Percentiles rank a stretch among this genome's conserved stretches.
Evolutionary conservation across 2,113 vertebrate species (phyloP).

Genomic region (Sprattus sprattus): DNA sequence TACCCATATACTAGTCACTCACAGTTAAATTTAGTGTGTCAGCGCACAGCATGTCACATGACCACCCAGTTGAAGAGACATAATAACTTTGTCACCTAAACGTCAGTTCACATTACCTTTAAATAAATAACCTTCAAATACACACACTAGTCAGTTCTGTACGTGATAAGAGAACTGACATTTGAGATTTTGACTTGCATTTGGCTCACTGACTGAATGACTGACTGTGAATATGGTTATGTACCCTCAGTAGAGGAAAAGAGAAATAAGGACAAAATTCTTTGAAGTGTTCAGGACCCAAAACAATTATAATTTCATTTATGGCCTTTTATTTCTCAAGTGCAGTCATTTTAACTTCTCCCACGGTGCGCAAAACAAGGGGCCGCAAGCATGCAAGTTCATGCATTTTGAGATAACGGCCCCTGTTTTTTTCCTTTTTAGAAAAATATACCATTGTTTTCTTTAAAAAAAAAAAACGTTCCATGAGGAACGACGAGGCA

Average conservation of each 20-base stretch:
- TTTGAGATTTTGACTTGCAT: not conserved
- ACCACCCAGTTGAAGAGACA: not conserved
- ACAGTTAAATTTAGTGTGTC: not conserved
- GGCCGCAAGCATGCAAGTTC: conserved; percentile 57
- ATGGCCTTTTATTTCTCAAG: conserved; percentile 60
- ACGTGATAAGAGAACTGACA: not conserved
- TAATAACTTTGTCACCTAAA: not conserved
- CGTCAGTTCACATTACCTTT: not conserved
- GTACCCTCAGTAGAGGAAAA: too few relatives aligned
- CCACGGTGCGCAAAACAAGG: conserved; percentile 44
- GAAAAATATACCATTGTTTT: not conserved
- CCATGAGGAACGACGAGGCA: conserved; percentile 59
- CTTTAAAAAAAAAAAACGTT: conserved; percentile 62
- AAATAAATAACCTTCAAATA: not conserved
- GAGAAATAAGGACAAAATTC: conserved; percentile 8
- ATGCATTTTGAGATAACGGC: conserved; percentile 66
- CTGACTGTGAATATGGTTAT: not conserved
- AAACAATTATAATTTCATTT: conserved; percentile 59
- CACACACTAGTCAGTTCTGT: not conserved
- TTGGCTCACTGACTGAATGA: not conserved
- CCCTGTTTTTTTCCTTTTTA: not conserved
- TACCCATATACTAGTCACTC: not conserved
- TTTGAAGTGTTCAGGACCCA: conserved; percentile 35
- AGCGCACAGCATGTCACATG: not conserved
- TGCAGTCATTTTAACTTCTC: conserved; percentile 54